Percentiles rank a stretch among this genome's conserved stretches.
Evolutionary conservation across 2,888 invertebrate species (phyloP).

Genomic region (Artemia sinica): DNA sequence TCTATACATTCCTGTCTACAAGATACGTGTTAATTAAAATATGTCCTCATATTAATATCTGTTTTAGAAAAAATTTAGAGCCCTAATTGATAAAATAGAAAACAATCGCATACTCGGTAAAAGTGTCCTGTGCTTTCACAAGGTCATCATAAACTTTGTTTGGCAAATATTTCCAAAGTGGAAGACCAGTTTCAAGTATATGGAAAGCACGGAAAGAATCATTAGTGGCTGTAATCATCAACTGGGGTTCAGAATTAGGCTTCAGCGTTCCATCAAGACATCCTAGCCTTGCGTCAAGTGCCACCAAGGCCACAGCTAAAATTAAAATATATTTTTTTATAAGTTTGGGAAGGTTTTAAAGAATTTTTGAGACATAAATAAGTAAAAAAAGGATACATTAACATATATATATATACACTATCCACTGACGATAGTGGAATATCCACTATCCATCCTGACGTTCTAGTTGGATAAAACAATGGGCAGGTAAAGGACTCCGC

Average conservation of each 20-base stretch:
- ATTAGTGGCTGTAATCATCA: conserved; percentile 31
- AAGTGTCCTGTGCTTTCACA: conserved; percentile 35
- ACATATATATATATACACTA: too few species aligned
- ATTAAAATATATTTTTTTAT: conserved; percentile 17
- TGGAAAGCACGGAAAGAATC: conserved; percentile 48
- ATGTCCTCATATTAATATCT: too few species aligned
- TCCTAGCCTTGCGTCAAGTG: conserved; percentile 33
- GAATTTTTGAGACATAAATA: too few species aligned
- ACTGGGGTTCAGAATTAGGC: conserved; percentile 29
- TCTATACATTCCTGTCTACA: too few species aligned
- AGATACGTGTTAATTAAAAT: too few species aligned
- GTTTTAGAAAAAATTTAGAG: too few species aligned
- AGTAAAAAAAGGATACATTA: too few species aligned
- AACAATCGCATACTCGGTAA: conserved; percentile 26
- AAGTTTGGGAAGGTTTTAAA: not conserved
- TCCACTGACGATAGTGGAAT: too few species aligned
- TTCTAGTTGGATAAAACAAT: too few species aligned
- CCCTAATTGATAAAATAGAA: too few species aligned
- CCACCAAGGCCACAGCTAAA: conserved; percentile 32
- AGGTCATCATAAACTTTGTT: conserved; percentile 37
- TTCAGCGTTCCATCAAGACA: conserved; percentile 28
- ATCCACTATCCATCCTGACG: too few species aligned
- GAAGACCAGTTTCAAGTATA: conserved; percentile 36
- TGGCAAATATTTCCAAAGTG: conserved; percentile 32
- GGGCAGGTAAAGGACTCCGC: too few species aligned